Base-by-base conservation (phyloP, 2,888 invertebrate species). In the Brachyopa scutellaris region DNA sequence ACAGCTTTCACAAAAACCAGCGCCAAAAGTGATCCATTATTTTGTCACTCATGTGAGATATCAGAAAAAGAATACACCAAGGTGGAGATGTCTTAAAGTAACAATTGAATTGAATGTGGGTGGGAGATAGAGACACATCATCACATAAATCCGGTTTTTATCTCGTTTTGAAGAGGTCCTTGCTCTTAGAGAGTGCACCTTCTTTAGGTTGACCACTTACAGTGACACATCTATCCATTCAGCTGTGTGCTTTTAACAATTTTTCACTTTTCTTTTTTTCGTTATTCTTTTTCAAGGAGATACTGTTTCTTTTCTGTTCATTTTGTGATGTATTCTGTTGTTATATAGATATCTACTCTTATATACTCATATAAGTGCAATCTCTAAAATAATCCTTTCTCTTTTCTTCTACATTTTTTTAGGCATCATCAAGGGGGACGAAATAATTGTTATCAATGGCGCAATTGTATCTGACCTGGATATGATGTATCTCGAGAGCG, bases 401-500 rank as follows among this genome's bases (percentile, higher is more conserved):
- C 13, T 9, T 62, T 47, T 9, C n/a, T 31, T 61, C 6, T 26
- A 26, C 6, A 5, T 45, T 70, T 66, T 73, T 77, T 47, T 91
- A 98, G 98, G 98, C 89, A 95, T 99, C 90, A 97, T 97, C 91
- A 97, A 97, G 92, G 96, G 98, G 88, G 99, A 99, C 92, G 99
- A 99, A 93, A 98, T 99, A 91, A 97, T 99, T 95, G 97, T 99
- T 91, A 98, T 99, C 92, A 99, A 99, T 92, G 97, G 98, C 85
- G 97, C 98, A 87, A 97, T 98, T 91, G 98, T 99, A 86, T 97
- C 97, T 88, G 98, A 99, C 92, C 93, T 99, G 92, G 99, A 99
- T 93, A 99, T 99, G 98, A 98, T 99, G 96, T 98, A 97, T 93
- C 93, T 99, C 90, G 99, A 99, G 91, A 97, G 97, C 89, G 96